Evolutionary conservation across 1,140 invertebrate genomes (phyloP).

Genomic region (Argopecten irradians): DNA sequence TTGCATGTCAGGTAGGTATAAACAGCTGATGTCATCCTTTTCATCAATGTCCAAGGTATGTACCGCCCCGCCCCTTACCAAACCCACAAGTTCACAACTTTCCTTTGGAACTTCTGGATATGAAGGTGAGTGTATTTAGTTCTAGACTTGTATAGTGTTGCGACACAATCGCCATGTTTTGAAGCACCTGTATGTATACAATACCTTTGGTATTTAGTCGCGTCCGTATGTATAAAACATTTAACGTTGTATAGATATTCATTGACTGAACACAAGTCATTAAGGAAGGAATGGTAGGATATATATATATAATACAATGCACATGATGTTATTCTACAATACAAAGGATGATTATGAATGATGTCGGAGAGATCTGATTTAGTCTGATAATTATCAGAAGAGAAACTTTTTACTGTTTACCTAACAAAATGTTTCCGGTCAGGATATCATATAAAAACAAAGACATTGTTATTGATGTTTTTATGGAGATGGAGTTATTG

Average conservation of each 20-base stretch:
- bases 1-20: background rate
- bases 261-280: background rate
- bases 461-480: background rate
- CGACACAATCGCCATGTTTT: background rate
- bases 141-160: background rate
- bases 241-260: background rate
- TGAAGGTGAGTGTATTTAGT: background rate
- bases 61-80: background rate
- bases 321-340: background rate
- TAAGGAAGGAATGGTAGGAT: background rate
- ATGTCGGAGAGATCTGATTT: background rate
- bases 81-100: slow-evolving; percentile 7
- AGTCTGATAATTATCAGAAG: background rate
- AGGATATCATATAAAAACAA: background rate
- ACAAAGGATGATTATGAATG: background rate
- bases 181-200: background rate
- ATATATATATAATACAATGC: too few relatives aligned
- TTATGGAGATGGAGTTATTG: background rate
- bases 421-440: background rate
- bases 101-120: background rate
- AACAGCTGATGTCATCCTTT: background rate
- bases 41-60: background rate
- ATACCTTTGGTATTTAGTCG: background rate
- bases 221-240: background rate
- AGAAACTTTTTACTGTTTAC: background rate